Percentiles rank a stretch among this genome's conserved stretches.
These are phyloP conservation scores for Patella caerulea DNA, from an alignment of 2,888 invertebrate species.

Conservation along the genomic window DNA sequence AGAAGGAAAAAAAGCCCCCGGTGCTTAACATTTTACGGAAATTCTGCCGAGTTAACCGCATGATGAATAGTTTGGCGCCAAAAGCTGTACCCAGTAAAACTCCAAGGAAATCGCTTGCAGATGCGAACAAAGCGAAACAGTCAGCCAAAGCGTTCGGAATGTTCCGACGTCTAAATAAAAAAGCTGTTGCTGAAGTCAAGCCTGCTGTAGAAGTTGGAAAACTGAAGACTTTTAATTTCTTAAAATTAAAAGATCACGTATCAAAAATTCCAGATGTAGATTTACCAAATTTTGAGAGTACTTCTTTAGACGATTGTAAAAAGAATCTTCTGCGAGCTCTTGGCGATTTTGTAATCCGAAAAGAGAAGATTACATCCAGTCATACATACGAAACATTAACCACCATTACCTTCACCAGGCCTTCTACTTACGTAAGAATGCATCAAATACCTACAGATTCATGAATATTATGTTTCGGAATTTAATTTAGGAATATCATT, in stretches of 20 bases:
- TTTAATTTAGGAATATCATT: too few relatives aligned
- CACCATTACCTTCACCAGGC: slow-evolving; percentile 29
- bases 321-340: slow-evolving; percentile 20
- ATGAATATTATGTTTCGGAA: background rate
- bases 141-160: background rate
- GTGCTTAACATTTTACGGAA: slow-evolving; percentile 19
- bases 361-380: slow-evolving; percentile 26
- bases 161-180: background rate
- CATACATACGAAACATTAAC: slow-evolving; percentile 11
- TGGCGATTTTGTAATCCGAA: slow-evolving; percentile 30
- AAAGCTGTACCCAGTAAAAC: background rate
- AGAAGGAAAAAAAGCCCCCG: slow-evolving; percentile 13
- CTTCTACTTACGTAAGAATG: background rate
- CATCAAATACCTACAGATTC: background rate
- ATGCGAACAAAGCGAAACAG: slow-evolving; percentile 1
- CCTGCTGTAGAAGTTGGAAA: slow-evolving; percentile 1
- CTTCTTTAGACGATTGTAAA: slow-evolving; percentile 6
- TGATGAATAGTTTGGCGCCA: slow-evolving; percentile 14
- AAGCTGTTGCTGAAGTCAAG: slow-evolving; percentile 1
- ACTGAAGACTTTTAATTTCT: slow-evolving; percentile 10
- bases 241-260: background rate
- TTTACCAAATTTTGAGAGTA: slow-evolving; percentile 11
- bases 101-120: background rate
- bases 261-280: slow-evolving; percentile 7
- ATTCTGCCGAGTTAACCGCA: slow-evolving; percentile 8